Conservation (phyloP, 2,113 vertebrate genomes). For the Coregonus clupeaformis region DNA sequence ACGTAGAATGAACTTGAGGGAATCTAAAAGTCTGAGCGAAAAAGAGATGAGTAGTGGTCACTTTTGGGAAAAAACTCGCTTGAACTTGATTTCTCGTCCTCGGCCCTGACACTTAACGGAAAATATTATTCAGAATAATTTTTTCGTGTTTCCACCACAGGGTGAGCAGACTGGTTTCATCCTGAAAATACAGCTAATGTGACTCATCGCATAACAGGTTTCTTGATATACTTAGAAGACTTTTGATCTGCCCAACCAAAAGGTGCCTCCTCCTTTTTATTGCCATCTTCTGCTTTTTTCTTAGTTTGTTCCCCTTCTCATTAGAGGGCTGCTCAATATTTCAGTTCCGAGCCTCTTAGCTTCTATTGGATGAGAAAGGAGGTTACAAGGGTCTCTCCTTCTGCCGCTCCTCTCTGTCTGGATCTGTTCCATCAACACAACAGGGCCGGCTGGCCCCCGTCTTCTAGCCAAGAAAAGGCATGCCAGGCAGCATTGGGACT, state of each 20-base stretch:
- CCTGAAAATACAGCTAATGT: slow-evolving; percentile 40
- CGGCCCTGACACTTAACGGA: slow-evolving; percentile 19
- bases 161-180: slow-evolving; percentile 34
- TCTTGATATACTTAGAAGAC: slow-evolving; percentile 33
- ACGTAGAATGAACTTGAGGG: neutral
- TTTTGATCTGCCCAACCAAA: slow-evolving; percentile 51
- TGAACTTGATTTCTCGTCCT: slow-evolving; percentile 32
- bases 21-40: neutral
- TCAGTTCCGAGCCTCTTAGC: slow-evolving; percentile 18
- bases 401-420: slow-evolving; percentile 18
- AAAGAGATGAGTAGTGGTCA: neutral
- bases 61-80: slow-evolving; percentile 17
- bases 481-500: neutral
- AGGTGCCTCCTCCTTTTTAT: slow-evolving; percentile 40
- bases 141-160: slow-evolving; percentile 27
- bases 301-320: slow-evolving; percentile 19
- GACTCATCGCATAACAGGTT: slow-evolving; percentile 53
- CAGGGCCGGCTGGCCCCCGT: neutral
- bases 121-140: slow-evolving; percentile 38
- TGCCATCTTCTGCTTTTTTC: slow-evolving; percentile 14
- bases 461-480: neutral
- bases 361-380: slow-evolving; percentile 31
- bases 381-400: slow-evolving; percentile 30
- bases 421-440: slow-evolving; percentile 28
- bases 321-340: slow-evolving; percentile 25